A percentile compares a stretch with the other conserved stretches of the same genome.
Conservation (phyloP, 2,797 vertebrate species). For the Notoglanidium macrostoma region DNA sequence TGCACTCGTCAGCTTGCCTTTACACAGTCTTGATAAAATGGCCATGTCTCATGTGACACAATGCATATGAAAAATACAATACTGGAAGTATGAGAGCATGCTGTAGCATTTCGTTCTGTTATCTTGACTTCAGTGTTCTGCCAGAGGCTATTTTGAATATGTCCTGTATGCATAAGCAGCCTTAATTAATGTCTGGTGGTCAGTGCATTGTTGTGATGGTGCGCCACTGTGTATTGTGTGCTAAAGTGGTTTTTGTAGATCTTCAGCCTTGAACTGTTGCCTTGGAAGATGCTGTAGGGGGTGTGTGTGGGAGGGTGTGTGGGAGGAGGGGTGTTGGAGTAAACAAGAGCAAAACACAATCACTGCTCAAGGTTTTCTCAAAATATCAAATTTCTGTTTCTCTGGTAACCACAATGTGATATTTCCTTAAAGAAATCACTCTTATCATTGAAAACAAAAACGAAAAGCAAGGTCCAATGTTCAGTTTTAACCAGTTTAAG, state of each 20-base stretch:
- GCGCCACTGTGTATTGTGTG: not conserved
- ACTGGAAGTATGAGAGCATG: not conserved
- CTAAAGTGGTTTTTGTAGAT: not conserved
- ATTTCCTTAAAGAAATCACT: conserved; percentile 62
- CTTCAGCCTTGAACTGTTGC: conserved; percentile 32
- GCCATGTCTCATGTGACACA: not conserved
- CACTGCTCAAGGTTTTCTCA: conserved; percentile 66
- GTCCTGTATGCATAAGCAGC: not conserved
- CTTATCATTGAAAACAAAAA: conserved; percentile 31
- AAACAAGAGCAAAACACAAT: not conserved
- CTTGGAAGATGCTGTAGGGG: conserved; percentile 18
- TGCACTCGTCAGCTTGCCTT: not conserved
- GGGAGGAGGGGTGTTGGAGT: not conserved
- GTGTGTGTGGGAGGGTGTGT: not conserved
- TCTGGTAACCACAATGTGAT: conserved; percentile 67
- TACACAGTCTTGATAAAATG: not conserved
- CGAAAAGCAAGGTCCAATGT: not conserved
- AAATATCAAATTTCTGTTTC: conserved; percentile 71
- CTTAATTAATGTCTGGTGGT: not conserved
- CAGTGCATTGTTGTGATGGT: not conserved
- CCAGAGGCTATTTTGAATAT: too few relatives aligned
- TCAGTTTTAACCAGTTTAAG: not conserved
- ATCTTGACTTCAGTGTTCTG: not conserved
- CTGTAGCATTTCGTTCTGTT: not conserved
- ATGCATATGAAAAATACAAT: not conserved